Conservation (phyloP, 2,113 vertebrate genomes). For the Nannobrachium achirus region DNA sequence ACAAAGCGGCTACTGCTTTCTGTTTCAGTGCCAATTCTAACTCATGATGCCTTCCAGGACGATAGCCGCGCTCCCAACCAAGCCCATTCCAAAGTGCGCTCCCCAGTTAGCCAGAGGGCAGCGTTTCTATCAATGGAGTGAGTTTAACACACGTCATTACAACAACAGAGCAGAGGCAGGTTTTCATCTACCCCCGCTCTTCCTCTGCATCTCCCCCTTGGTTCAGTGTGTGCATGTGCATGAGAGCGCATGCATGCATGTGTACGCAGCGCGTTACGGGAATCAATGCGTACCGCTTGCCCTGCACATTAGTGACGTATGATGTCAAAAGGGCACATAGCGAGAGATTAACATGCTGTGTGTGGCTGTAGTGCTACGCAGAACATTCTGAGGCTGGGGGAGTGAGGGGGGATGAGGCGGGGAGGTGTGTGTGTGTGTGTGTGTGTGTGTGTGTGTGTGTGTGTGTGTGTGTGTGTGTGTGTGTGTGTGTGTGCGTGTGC, state of each 20-base stretch:
- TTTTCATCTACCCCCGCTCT: conserved; percentile 33
- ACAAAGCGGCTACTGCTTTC: conserved; percentile 5
- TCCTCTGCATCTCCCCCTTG: conserved; percentile 17
- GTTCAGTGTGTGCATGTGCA: conserved; percentile 4
- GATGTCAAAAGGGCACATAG: conserved; percentile 71
- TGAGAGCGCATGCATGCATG: conserved; percentile 3
- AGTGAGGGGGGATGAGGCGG: neutral
- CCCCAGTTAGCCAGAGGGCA: neutral
- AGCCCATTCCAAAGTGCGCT: neutral
- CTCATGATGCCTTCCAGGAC: conserved; percentile 2
- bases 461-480: too few species aligned
- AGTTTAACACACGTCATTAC: conserved; percentile 23
- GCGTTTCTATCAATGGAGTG: neutral
- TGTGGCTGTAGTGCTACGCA: conserved; percentile 31
- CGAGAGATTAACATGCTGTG: conserved; percentile 60
- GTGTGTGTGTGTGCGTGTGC: too few species aligned
- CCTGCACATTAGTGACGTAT: conserved; percentile 61
- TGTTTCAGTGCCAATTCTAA: conserved; percentile 9
- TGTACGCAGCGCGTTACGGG: neutral
- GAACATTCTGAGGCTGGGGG: conserved; percentile 26
- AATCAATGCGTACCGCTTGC: conserved; percentile 55
- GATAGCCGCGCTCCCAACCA: conserved; percentile 25
- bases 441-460: too few species aligned
- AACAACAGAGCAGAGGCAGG: conserved; percentile 34
- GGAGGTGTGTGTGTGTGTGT: conserved; percentile 1